Conservation (phyloP, 2,113 vertebrate genomes). For the Chamaetylas fuelleborni region DNA sequence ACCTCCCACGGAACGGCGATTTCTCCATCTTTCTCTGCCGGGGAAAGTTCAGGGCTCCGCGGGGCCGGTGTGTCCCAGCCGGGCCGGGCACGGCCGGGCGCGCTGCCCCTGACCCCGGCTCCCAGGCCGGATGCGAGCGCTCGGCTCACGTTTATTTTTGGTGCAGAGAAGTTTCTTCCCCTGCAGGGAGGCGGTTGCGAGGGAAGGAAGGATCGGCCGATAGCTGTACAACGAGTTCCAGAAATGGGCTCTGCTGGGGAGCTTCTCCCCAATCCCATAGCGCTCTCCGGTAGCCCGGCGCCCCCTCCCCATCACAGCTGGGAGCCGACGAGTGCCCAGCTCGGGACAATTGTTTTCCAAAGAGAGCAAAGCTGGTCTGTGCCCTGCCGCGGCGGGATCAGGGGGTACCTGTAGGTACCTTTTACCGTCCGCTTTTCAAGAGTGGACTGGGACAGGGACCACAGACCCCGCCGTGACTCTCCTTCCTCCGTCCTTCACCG, state of each 20-base stretch:
- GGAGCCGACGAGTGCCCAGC: neutral
- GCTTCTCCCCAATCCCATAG: neutral
- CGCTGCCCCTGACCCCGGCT: neutral
- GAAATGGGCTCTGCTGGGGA: neutral
- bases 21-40: neutral
- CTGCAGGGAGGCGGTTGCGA: neutral
- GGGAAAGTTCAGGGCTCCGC: fast-evolving
- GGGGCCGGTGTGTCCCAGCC: neutral
- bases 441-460: neutral
- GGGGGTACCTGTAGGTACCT: neutral
- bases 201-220: neutral
- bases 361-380: neutral
- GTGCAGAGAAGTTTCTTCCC: neutral
- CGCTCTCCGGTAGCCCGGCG: neutral
- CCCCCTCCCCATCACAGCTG: neutral
- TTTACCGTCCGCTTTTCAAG: neutral
- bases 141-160: conserved; percentile 19
- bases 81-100: neutral
- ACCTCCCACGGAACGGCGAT: fast-evolving
- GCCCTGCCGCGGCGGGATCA: too few species aligned
- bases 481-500: neutral
- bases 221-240: neutral
- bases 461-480: neutral
- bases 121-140: neutral
- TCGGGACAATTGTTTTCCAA: neutral